Conservation (phyloP, 2,113 vertebrate genomes). For the Gobio gobio region DNA sequence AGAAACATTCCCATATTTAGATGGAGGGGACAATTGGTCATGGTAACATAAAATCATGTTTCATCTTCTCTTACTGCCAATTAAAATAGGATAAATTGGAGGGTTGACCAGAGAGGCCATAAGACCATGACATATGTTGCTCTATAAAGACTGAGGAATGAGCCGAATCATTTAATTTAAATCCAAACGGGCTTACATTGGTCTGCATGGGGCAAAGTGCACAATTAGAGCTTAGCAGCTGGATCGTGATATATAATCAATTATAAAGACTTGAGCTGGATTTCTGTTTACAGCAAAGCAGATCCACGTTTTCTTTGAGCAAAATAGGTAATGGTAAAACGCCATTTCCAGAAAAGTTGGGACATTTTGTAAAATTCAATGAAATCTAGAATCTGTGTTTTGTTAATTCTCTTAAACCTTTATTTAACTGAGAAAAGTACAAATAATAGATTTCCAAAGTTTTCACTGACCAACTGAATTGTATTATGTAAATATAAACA, state of each 20-base stretch:
- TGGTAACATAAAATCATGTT: slow-evolving; percentile 33
- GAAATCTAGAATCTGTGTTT: too few relatives aligned
- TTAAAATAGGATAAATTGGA: slow-evolving; percentile 25
- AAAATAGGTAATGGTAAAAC: background rate
- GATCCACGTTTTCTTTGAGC: background rate
- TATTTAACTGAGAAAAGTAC: too few relatives aligned
- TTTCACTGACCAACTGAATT: too few relatives aligned
- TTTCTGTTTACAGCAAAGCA: background rate
- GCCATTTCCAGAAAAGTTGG: too few relatives aligned
- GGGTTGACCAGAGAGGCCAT: background rate
- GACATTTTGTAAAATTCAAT: too few relatives aligned
- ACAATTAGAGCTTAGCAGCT: background rate
- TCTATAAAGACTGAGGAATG: slow-evolving; percentile 33
- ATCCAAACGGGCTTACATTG: slow-evolving; percentile 10
- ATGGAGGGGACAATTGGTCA: slow-evolving; percentile 10
- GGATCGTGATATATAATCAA: slow-evolving; percentile 11
- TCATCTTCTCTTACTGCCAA: slow-evolving; percentile 31
- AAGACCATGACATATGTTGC: slow-evolving; percentile 16
- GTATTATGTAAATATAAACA: too few relatives aligned
- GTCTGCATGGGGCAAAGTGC: slow-evolving; percentile 32
- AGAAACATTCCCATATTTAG: background rate
- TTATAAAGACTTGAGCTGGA: slow-evolving; percentile 10
- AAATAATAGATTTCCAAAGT: too few relatives aligned
- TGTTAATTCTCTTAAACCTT: too few relatives aligned
- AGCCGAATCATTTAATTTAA: background rate